phyloP scores from a whole-genome alignment of 92 coral and sea anemone species.

The Phenganax stokvisi region DNA sequence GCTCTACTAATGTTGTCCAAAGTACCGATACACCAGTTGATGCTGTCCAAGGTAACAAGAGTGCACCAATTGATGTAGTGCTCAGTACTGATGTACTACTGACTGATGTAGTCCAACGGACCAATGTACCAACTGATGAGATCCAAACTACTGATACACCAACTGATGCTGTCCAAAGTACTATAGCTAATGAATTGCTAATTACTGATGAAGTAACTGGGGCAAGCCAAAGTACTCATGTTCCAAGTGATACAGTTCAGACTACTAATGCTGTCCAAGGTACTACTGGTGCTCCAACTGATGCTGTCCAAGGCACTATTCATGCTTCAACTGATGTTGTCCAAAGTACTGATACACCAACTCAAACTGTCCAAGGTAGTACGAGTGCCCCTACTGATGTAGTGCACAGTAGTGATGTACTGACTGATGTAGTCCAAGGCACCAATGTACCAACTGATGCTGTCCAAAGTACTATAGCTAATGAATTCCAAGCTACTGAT shows the following conservation, averaged over 20 bases:
- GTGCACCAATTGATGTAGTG: conserved; percentile 22
- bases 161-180: conserved; percentile 19
- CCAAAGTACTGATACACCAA: too few species aligned
- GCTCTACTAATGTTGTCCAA: background rate
- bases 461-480: background rate
- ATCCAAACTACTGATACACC: conserved; percentile 19
- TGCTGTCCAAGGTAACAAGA: conserved; percentile 21
- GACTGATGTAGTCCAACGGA: background rate
- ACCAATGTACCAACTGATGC: background rate
- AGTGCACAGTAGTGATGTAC: background rate
- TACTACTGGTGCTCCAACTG: background rate
- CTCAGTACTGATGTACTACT: conserved; percentile 10
- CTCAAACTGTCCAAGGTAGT: conserved; percentile 10
- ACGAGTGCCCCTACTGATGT: background rate
- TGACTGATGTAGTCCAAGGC: background rate
- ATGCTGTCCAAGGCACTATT: too few species aligned
- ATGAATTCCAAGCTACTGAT: background rate
- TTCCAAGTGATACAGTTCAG: background rate
- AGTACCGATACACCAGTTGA: background rate
- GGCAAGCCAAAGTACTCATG: too few species aligned
- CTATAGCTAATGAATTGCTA: conserved; percentile 15
- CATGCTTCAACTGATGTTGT: too few species aligned
- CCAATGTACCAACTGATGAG: background rate
- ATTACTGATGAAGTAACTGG: conserved; percentile 16
- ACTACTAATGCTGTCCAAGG: background rate